Percentiles rank a stretch among this genome's conserved stretches.
Conservation (phyloP, 1,140 invertebrate species). For the Dolichoris vasculosae region DNA sequence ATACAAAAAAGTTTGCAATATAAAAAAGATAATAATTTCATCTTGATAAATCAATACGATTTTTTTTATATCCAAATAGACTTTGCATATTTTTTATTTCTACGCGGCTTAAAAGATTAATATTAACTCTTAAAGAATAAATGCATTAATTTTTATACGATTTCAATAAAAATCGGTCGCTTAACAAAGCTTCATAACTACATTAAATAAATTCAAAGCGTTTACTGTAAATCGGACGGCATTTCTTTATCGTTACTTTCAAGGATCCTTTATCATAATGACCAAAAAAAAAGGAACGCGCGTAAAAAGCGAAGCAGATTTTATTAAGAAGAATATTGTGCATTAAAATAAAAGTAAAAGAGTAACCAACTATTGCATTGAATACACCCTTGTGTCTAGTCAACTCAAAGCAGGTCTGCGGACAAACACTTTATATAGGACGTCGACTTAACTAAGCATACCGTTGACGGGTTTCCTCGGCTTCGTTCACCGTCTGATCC, state of each 20-base stretch:
- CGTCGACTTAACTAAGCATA: slow-evolving; percentile 64
- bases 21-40: too few species aligned
- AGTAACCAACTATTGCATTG: background rate
- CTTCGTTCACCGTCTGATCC: slow-evolving; percentile 60
- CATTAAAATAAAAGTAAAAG: background rate
- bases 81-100: background rate
- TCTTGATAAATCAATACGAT: too few species aligned
- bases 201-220: background rate
- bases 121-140: background rate
- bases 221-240: background rate
- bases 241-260: too few species aligned
- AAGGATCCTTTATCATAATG: too few species aligned
- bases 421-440: slow-evolving; percentile 58
- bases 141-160: background rate
- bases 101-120: background rate
- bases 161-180: too few species aligned
- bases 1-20: too few species aligned
- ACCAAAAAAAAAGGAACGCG: too few species aligned
- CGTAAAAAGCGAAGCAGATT: too few species aligned
- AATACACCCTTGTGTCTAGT: background rate
- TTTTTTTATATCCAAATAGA: too few species aligned
- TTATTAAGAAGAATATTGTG: background rate
- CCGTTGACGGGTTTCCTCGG: slow-evolving; percentile 60
- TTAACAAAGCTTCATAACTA: background rate
- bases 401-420: slow-evolving; percentile 26